A percentile compares a stretch with the other conserved stretches of the same genome.
Evolutionary conservation across 2,113 vertebrate species (phyloP).

Genomic region (Melanostigma gelatinosum): DNA sequence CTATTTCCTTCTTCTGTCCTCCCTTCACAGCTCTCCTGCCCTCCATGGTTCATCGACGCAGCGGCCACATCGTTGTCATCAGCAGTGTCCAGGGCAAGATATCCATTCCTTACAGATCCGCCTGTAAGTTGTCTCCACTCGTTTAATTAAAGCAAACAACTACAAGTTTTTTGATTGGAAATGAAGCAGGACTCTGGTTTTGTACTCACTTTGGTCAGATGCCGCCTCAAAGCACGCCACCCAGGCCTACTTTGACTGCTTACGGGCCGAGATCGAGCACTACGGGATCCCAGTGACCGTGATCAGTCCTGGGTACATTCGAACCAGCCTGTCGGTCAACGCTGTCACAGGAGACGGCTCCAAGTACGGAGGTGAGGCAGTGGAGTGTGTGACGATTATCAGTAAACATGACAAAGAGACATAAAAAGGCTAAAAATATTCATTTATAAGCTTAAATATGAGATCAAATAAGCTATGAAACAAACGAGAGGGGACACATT

Average conservation of each 20-base stretch:
- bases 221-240: conserved; percentile 96
- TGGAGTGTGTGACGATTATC: conserved; percentile 25
- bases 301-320: conserved; percentile 93
- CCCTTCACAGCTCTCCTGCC: conserved; percentile 87
- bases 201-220: conserved; percentile 77
- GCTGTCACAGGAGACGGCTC: conserved; percentile 91
- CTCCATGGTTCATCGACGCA: conserved; percentile 88
- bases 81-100: conserved; percentile 98
- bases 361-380: conserved; percentile 87
- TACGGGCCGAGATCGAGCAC: conserved; percentile 90
- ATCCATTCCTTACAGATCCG: conserved; percentile 93
- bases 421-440: background rate
- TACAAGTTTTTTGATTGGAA: background rate
- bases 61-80: conserved; percentile 91
- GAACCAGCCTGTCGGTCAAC: conserved; percentile 93
- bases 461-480: background rate
- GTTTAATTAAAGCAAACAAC: background rate
- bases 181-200: conserved; percentile 27
- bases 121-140: conserved; percentile 86
- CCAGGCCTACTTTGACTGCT: conserved; percentile 97
- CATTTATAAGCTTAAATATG: background rate
- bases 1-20: background rate
- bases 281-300: conserved; percentile 88
- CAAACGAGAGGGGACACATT: background rate
- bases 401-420: background rate